Evolutionary conservation across 1,140 invertebrate genomes (phyloP).

Genomic region (Drosophila lowei): DNA sequence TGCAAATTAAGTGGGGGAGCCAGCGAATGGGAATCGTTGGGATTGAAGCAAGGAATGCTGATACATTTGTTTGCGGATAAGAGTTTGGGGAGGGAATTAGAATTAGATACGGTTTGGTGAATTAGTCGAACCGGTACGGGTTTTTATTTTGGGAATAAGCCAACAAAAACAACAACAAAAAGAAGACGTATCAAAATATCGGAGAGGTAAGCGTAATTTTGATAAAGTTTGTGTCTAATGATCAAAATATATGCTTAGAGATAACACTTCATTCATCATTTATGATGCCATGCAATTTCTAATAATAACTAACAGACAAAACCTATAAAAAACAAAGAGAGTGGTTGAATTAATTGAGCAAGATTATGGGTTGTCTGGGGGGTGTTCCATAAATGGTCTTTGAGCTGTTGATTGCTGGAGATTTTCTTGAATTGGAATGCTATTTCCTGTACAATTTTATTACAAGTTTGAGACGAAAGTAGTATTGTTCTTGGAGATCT

Average conservation of each 20-base stretch:
- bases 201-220: conserved; percentile 13
- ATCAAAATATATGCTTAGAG: conserved; percentile 35
- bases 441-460: conserved; percentile 8
- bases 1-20: conserved; percentile 58
- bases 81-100: conserved; percentile 44
- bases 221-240: conserved; percentile 2
- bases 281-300: conserved; percentile 47
- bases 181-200: background rate
- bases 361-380: background rate
- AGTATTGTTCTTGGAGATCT: too few relatives aligned
- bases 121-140: conserved; percentile 35
- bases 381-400: background rate
- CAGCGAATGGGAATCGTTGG: conserved; percentile 13
- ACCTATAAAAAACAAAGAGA: background rate
- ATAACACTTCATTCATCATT: conserved; percentile 36
- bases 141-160: conserved; percentile 12
- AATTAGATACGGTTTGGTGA: conserved; percentile 70
- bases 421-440: background rate
- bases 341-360: conserved; percentile 23
- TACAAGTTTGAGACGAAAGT: too few relatives aligned
- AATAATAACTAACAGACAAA: conserved; percentile 30
- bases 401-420: conserved; percentile 1
- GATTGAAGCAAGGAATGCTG: conserved; percentile 37
- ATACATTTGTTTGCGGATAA: conserved; percentile 46
- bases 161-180: background rate